Percentiles rank a stretch among this genome's conserved stretches.
phyloP scores from a whole-genome alignment of 2,113 vertebrate species.

The Pao palembangensis region DNA sequence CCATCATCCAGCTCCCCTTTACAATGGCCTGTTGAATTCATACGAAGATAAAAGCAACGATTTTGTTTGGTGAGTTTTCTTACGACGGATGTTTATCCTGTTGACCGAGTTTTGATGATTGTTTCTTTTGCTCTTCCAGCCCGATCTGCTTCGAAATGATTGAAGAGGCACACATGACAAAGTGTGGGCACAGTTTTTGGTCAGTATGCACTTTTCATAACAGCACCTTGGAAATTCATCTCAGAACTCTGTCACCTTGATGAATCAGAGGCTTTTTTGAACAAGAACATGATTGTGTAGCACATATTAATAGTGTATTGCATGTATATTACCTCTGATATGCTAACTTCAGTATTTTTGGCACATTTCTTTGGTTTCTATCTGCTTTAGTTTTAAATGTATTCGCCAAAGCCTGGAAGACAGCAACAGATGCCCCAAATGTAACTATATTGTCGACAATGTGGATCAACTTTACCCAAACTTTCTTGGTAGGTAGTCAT shows the following conservation, averaged over 20 bases:
- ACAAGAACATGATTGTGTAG: no score
- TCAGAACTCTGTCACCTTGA: not conserved
- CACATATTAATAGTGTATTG: no score
- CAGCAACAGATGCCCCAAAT: conserved; percentile 98
- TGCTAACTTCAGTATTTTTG: not conserved
- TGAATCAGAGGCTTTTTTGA: not conserved
- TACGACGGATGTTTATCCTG: not conserved
- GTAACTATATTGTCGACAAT: conserved; percentile 97
- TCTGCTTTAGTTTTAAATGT: conserved; percentile 85
- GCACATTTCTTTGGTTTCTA: not conserved
- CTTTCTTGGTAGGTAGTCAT: conserved; percentile 88
- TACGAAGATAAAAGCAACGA: conserved; percentile 99
- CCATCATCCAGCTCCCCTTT: conserved; percentile 82
- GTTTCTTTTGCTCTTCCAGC: conserved; percentile 71
- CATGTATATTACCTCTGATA: no score
- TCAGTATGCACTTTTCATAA: conserved; percentile 68
- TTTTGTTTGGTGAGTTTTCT: conserved; percentile 88
- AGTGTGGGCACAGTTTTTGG: conserved; percentile 99
- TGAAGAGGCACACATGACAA: conserved; percentile 98
- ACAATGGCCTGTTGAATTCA: conserved; percentile 93
- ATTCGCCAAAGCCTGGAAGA: conserved; percentile 98
- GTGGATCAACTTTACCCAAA: conserved; percentile 98
- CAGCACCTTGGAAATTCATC: not conserved
- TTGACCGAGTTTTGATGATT: not conserved
- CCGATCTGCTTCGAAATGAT: conserved; percentile 99